phyloP scores from a whole-genome alignment of 1,140 invertebrate genomes.

The Drosophila persimilis region DNA sequence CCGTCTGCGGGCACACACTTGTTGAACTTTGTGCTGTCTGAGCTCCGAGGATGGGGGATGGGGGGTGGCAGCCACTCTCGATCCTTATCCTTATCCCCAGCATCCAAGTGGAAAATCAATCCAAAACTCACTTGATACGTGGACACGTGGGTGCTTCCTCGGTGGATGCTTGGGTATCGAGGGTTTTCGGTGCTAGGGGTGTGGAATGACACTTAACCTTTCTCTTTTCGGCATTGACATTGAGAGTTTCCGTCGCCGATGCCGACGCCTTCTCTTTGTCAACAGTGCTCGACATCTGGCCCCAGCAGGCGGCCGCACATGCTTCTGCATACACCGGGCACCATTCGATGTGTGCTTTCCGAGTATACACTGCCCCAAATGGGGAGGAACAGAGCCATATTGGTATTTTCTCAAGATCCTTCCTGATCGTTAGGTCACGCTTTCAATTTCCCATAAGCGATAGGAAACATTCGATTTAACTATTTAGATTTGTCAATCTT shows the following conservation, averaged over 20 bases:
- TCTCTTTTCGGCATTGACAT: slow-evolving; percentile 35
- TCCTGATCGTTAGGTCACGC: too few relatives aligned
- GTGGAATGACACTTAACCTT: slow-evolving; percentile 19
- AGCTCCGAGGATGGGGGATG: slow-evolving; percentile 12
- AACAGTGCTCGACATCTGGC: slow-evolving; percentile 5
- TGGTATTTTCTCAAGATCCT: too few relatives aligned
- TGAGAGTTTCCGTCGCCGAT: slow-evolving; percentile 10
- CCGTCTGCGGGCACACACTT: slow-evolving; percentile 11
- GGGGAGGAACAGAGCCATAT: too few relatives aligned
- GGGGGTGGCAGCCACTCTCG: slow-evolving; percentile 1
- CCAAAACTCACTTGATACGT: slow-evolving; percentile 38
- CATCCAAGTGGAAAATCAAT: slow-evolving; percentile 51
- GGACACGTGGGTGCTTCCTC: too few relatives aligned
- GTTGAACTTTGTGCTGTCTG: slow-evolving; percentile 30
- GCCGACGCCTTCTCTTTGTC: slow-evolving; percentile 7
- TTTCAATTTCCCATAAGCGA: too few relatives aligned
- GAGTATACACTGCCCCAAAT: too few relatives aligned
- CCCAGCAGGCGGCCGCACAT: too few relatives aligned
- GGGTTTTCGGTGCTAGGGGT: background rate
- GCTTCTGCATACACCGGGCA: too few relatives aligned
- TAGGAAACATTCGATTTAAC: too few relatives aligned
- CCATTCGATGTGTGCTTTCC: too few relatives aligned
- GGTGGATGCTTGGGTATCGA: too few relatives aligned
- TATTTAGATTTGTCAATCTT: too few relatives aligned
- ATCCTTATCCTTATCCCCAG: slow-evolving; percentile 1